Evolutionary conservation across 2,113 vertebrate genomes (phyloP).

Genomic region (Gallinago jamesoni): DNA sequence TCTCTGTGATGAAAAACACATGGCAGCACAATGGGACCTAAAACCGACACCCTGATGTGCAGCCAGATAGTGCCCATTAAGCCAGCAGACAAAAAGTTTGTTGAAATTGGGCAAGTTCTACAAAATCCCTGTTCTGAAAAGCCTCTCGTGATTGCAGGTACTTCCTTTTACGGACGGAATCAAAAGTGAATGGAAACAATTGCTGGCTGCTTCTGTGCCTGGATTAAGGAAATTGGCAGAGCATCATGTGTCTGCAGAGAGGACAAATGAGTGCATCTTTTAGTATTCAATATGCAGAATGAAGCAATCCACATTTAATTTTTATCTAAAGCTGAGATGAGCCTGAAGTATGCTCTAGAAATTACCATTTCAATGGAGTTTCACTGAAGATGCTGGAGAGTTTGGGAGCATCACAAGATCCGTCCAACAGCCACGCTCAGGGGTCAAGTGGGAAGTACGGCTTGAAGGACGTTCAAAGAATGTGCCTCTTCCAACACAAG

Average conservation of each 20-base stretch:
- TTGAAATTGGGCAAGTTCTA: slow-evolving; percentile 51
- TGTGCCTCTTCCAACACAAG: background rate
- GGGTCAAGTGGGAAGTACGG: slow-evolving; percentile 7
- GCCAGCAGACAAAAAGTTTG: slow-evolving; percentile 54
- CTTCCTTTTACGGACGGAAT: slow-evolving; percentile 59
- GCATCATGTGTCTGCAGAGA: slow-evolving; percentile 48
- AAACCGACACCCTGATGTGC: slow-evolving; percentile 19
- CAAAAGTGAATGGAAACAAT: slow-evolving; percentile 62
- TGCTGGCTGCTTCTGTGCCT: slow-evolving; percentile 52
- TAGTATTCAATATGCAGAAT: slow-evolving; percentile 53
- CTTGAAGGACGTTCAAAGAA: background rate
- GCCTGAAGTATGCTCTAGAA: slow-evolving; percentile 48
- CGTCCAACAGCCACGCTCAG: background rate
- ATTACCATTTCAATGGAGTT: slow-evolving; percentile 66
- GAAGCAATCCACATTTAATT: slow-evolving; percentile 64
- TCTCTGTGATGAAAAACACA: background rate
- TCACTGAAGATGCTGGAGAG: slow-evolving; percentile 39
- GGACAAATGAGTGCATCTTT: slow-evolving; percentile 55
- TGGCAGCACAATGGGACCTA: slow-evolving; percentile 39
- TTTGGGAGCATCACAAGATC: slow-evolving; percentile 4
- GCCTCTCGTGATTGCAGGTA: slow-evolving; percentile 60
- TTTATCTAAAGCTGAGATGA: slow-evolving; percentile 63
- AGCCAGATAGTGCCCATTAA: slow-evolving; percentile 52
- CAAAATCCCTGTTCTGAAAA: slow-evolving; percentile 52
- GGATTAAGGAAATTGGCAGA: slow-evolving; percentile 70